These are phyloP conservation scores for Ibidorhyncha struthersii DNA, from an alignment of 2,113 vertebrate genomes.

Conservation along the genomic window DNA sequence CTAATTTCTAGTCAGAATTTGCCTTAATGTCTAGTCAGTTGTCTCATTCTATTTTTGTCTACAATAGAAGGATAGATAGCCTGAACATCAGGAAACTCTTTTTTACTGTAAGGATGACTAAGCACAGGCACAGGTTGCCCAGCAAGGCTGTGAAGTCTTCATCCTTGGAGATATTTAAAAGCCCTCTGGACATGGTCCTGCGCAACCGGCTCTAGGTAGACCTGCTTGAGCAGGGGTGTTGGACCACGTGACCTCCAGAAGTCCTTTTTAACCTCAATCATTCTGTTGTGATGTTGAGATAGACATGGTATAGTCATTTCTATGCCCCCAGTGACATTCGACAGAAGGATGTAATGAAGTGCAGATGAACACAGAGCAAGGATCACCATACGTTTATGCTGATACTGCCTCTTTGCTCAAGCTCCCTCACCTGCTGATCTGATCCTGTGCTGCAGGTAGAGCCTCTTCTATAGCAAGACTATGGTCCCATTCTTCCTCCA, in stretches of 20 bases:
- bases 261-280: background rate
- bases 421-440: constrained; percentile 67
- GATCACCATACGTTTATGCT: background rate
- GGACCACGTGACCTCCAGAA: background rate
- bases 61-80: background rate
- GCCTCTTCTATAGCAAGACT: constrained; percentile 73
- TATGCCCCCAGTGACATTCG: background rate
- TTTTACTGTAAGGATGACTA: background rate
- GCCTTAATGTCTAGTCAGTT: background rate
- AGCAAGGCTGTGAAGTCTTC: background rate
- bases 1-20: background rate
- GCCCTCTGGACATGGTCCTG: background rate
- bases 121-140: background rate
- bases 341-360: background rate
- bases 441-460: constrained; percentile 61
- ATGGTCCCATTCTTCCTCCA: constrained; percentile 82
- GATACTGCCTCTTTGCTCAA: background rate
- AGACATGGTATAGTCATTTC: accelerated
- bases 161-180: background rate
- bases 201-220: background rate
- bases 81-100: background rate
- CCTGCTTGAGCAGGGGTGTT: background rate
- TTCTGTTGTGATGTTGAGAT: background rate
- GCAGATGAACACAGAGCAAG: background rate
- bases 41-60: background rate